Base-by-base conservation (phyloP, 2,113 vertebrate genomes). In the Micromys minutus region DNA sequence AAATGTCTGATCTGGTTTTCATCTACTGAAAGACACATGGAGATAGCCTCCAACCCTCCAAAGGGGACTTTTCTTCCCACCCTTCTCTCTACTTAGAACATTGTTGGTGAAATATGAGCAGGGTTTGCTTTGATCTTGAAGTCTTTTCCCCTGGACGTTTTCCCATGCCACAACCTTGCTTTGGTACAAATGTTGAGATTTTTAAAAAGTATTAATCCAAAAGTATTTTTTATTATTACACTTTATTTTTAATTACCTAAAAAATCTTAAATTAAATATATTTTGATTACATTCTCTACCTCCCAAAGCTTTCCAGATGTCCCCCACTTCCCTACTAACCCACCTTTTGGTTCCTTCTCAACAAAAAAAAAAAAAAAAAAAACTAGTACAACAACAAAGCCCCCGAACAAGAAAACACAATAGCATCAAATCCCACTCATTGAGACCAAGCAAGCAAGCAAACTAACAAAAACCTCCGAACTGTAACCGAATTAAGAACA, bases 1-100 rank as follows among this genome's bases (percentile, higher is more conserved):
- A 84, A 90, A 42, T 90, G 61, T 91, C 63, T 67, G 83, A 90
- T 86, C 21, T 69, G 39, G 42, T 88, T 96, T n/a, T 86, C 7
- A 45, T 84, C 94, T n/a, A n/a, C 31, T 63, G 26, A 95, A 72
- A 67, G 12, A 45, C 12, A 8, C 91, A 39, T 94, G 67, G 45
- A 81, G 71, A 26, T 16, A 36, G 36, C 39, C 45, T 77, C 67
- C 31, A 2, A 74, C 11, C 12, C 36, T 69, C 5, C 77, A 71
- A 89, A 75, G 2, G 50, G 45, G 10, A 9, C 39, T 72, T 85
- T 39, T 91, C 9, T 34, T 31, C 10, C 67, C 7, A 19, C 8
- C 29, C 15, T 69, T 22, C 50, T 57, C 4, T 9, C 15, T 36
- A 36, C 19, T 15, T n/a, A 72, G 63, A 42, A 76, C 42, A 57